Evolutionary conservation across 2,888 invertebrate genomes (phyloP).

Genomic region (Perithous albicinctus): DNA sequence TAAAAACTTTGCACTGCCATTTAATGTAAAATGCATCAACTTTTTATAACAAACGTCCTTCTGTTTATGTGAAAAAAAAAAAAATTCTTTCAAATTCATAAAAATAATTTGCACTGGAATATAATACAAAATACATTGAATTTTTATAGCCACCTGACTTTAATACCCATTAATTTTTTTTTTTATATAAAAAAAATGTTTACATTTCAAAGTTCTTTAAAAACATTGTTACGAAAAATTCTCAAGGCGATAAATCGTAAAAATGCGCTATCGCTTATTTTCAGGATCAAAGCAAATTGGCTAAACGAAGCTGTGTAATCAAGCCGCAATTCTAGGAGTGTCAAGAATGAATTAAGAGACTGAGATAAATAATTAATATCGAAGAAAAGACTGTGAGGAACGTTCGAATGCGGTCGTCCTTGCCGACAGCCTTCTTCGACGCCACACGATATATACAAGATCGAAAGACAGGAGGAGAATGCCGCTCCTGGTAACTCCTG

Average conservation of each 20-base stretch:
- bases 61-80: no score
- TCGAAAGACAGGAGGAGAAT: slow-evolving; percentile 35
- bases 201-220: no score
- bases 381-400: slow-evolving; percentile 46
- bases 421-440: slow-evolving; percentile 67
- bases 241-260: neutral
- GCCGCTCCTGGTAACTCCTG: slow-evolving; percentile 6
- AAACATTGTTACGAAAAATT: neutral
- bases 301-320: slow-evolving; percentile 15
- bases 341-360: slow-evolving; percentile 49
- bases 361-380: slow-evolving; percentile 9
- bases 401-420: slow-evolving; percentile 69
- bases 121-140: no score
- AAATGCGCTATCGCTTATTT: neutral
- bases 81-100: no score
- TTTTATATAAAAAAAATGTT: no score
- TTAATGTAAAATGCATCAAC: no score
- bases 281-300: slow-evolving; percentile 17
- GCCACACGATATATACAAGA: neutral
- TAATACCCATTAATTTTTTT: no score
- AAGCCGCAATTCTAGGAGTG: slow-evolving; percentile 30
- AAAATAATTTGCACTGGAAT: no score
- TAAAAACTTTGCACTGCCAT: no score
- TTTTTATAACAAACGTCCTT: no score
- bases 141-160: no score